Evolutionary conservation across 2,113 vertebrate species (phyloP).

Genomic region (Orthonyx spaldingii): DNA sequence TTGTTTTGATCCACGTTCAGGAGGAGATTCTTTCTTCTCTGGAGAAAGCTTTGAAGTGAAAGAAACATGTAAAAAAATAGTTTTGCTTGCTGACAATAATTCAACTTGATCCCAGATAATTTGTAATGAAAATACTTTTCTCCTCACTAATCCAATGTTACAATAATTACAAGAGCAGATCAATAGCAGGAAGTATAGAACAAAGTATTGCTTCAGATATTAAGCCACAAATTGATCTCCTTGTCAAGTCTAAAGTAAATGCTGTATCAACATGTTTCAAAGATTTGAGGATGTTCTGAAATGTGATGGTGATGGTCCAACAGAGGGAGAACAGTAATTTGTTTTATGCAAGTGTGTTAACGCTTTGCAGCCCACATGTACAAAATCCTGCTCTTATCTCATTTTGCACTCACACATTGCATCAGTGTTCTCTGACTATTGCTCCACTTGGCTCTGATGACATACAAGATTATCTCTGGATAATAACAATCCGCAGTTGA

Average conservation of each 20-base stretch:
- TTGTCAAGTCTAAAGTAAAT: slow-evolving; percentile 15
- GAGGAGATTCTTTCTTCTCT: background rate
- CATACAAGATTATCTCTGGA: background rate
- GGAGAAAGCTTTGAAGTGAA: background rate
- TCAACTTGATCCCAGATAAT: background rate
- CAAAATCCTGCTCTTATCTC: background rate
- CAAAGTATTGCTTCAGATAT: slow-evolving; percentile 6
- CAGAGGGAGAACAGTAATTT: background rate
- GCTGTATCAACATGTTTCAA: background rate
- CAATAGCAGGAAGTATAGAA: background rate
- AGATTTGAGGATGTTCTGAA: background rate
- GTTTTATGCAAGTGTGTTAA: background rate
- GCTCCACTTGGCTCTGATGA: background rate
- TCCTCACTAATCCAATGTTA: background rate
- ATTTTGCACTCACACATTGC: background rate
- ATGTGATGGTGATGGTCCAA: background rate
- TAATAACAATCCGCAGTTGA: background rate
- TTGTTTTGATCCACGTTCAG: background rate
- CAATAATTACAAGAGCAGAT: slow-evolving; percentile 16
- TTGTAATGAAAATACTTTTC: slow-evolving; percentile 7
- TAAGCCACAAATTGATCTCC: slow-evolving; percentile 47
- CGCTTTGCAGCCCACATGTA: background rate
- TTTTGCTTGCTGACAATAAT: background rate
- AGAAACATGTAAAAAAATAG: background rate
- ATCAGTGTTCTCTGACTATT: background rate